A percentile compares a stretch with the other conserved stretches of the same genome.
Evolutionary conservation across 2,797 vertebrate species (phyloP).

Genomic region (Chelmon rostratus): DNA sequence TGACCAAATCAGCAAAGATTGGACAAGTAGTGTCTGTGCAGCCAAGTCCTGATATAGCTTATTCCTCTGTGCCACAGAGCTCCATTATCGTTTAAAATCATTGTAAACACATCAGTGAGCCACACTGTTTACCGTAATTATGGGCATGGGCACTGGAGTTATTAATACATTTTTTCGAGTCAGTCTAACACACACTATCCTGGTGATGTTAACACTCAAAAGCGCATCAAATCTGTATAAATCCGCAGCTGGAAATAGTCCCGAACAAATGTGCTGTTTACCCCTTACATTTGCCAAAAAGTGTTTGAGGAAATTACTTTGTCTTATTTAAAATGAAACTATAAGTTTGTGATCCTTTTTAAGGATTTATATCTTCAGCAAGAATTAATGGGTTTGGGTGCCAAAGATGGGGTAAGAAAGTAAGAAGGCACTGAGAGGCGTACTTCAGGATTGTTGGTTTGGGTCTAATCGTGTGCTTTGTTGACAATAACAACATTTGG

Average conservation of each 20-base stretch:
- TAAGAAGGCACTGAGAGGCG: not conserved
- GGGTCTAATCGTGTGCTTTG: not conserved
- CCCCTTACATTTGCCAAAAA: not conserved
- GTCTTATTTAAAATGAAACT: not conserved
- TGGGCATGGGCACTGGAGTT: not conserved
- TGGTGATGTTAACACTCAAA: not conserved
- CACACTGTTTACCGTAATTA: too few species aligned
- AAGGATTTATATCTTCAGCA: too few species aligned
- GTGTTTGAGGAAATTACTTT: not conserved
- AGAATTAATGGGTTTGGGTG: not conserved
- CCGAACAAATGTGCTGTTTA: not conserved
- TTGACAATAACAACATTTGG: not conserved
- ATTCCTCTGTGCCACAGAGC: not conserved
- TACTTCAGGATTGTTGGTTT: not conserved
- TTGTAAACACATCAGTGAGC: too few species aligned
- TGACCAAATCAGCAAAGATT: not conserved
- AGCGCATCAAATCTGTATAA: not conserved
- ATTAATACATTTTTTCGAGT: too few species aligned
- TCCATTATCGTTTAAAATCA: too few species aligned
- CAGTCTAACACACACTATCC: not conserved
- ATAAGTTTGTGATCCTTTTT: too few species aligned
- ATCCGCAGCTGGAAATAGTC: constrained; percentile 1
- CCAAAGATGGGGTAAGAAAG: not conserved
- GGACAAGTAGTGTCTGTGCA: not conserved
- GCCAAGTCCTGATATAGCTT: not conserved